Conservation (phyloP, 1,140 invertebrate species). For the Drosophila kikkawai region DNA sequence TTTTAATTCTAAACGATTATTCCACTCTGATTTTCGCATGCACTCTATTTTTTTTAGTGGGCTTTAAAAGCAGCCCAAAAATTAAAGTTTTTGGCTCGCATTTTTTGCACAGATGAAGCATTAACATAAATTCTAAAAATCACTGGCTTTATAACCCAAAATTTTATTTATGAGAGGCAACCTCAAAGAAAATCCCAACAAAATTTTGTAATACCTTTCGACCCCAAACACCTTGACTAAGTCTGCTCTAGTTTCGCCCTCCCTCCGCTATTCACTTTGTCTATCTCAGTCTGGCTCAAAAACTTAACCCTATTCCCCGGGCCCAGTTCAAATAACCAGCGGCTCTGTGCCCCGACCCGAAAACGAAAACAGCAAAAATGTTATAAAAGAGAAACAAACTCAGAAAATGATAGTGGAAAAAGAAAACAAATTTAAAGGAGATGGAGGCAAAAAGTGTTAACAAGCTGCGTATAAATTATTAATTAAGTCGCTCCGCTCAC, state of each 20-base stretch:
- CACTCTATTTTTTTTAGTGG: neutral
- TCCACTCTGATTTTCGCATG: neutral
- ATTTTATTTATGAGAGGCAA: constrained; percentile 29
- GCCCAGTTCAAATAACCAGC: constrained; percentile 22
- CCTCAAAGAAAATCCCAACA: constrained; percentile 14
- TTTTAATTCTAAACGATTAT: neutral
- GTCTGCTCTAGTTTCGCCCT: constrained; percentile 38
- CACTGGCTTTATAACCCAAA: neutral
- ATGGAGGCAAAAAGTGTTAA: constrained; percentile 49
- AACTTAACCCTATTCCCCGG: constrained; percentile 54
- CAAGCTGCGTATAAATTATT: constrained; percentile 65
- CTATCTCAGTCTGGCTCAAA: constrained; percentile 30
- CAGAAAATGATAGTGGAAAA: constrained; percentile 16
- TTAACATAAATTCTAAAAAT: constrained; percentile 8
- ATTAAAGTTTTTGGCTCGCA: neutral
- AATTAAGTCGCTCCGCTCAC: constrained; percentile 34
- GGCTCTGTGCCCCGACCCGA: constrained; percentile 4
- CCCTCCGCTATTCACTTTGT: constrained; percentile 26
- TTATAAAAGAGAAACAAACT: constrained; percentile 16
- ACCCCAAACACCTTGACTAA: constrained; percentile 17
- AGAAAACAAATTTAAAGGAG: constrained; percentile 5
- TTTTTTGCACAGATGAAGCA: neutral
- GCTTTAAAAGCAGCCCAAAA: neutral
- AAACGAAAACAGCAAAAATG: constrained; percentile 13
- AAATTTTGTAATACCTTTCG: constrained; percentile 8